Percentiles rank a stretch among this genome's conserved stretches.
phyloP scores from a whole-genome alignment of 2,888 invertebrate genomes.

The Alentia gelatinosa region DNA sequence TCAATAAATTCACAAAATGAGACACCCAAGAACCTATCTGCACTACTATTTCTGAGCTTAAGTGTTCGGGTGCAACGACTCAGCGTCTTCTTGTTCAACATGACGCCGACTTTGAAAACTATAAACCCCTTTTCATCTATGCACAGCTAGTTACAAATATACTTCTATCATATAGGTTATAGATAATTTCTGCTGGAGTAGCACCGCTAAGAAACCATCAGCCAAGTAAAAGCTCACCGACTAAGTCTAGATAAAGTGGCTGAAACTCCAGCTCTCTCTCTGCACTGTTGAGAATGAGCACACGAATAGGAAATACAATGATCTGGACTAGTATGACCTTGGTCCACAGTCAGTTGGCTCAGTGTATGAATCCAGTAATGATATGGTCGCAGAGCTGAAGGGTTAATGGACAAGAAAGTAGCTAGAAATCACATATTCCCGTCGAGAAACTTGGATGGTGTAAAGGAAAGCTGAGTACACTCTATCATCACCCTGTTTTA shows the following conservation, averaged over 20 bases:
- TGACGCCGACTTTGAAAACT: no score
- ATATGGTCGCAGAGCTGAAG: conserved; percentile 3
- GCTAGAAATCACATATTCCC: no score
- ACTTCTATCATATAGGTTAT: background rate
- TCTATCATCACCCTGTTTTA: no score
- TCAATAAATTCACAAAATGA: no score
- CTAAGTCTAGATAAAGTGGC: background rate
- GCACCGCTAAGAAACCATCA: conserved; percentile 27
- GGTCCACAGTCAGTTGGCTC: background rate
- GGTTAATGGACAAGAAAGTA: background rate
- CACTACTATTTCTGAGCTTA: no score
- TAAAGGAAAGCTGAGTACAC: no score
- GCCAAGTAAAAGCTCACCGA: conserved; percentile 18
- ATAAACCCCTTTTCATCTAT: no score
- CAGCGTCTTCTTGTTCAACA: no score
- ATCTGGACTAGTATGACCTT: background rate
- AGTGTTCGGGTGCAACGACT: no score
- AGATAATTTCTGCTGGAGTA: background rate
- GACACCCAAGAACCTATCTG: no score
- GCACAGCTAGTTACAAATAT: conserved; percentile 18
- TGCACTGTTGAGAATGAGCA: background rate
- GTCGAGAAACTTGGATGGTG: no score
- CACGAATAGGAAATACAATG: background rate
- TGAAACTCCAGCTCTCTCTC: background rate
- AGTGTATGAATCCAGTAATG: background rate